A percentile compares a stretch with the other conserved stretches of the same genome.
Conservation (phyloP, 2,797 vertebrate genomes). For the Hydrocynus forskahlii region DNA sequence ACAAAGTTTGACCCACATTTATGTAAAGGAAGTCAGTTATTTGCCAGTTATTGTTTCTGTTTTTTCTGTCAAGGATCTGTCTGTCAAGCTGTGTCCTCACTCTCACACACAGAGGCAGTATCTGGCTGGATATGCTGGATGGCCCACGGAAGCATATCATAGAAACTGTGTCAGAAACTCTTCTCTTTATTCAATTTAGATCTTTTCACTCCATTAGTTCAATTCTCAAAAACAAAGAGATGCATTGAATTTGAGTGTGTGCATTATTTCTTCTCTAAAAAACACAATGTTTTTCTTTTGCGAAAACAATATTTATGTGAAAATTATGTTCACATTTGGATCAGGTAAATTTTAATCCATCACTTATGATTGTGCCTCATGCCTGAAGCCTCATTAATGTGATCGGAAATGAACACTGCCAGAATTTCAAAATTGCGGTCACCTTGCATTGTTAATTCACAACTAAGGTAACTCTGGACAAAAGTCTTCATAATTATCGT, state of each 20-base stretch:
- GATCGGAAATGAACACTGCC: too few relatives aligned
- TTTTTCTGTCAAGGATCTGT: not conserved
- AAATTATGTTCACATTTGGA: too few relatives aligned
- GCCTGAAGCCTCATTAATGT: too few relatives aligned
- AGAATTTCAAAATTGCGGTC: too few relatives aligned
- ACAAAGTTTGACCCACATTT: not conserved
- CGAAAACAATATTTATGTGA: too few relatives aligned
- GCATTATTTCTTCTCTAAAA: too few relatives aligned
- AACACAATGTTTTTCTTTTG: too few relatives aligned
- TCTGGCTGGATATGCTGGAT: not conserved
- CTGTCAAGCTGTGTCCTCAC: not conserved
- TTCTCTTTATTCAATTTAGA: not conserved
- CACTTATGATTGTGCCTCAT: too few relatives aligned
- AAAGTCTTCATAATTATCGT: too few relatives aligned
- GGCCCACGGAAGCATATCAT: not conserved
- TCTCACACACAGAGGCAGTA: not conserved
- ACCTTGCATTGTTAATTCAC: too few relatives aligned
- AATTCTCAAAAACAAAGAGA: not conserved
- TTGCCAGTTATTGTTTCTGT: not conserved
- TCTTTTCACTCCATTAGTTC: not conserved
- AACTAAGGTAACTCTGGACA: too few relatives aligned
- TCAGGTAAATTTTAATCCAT: too few relatives aligned
- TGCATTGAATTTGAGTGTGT: not conserved
- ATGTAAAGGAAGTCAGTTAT: not conserved
- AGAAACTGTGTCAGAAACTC: not conserved